Percentiles rank a stretch among this genome's conserved stretches.
phyloP scores from a whole-genome alignment of 2,113 vertebrate species.

The Megaleporinus macrocephalus region DNA sequence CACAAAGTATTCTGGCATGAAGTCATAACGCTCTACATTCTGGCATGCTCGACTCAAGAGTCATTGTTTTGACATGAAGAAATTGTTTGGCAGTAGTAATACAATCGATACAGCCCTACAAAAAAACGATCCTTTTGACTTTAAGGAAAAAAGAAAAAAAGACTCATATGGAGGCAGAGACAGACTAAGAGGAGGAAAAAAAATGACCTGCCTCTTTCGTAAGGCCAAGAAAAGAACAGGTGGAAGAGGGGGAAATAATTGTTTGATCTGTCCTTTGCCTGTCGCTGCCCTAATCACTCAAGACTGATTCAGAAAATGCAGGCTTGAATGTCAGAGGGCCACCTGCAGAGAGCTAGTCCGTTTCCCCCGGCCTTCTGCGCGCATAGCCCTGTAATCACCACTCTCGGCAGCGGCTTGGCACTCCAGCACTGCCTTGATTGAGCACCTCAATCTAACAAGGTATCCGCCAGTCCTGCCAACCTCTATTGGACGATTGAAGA shows the following conservation, averaged over 20 bases:
- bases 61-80: neutral
- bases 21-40: neutral
- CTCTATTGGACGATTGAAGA: constrained; percentile 74
- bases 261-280: constrained; percentile 87
- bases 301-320: constrained; percentile 99
- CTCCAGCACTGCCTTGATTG: constrained; percentile 97
- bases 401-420: constrained; percentile 91
- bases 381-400: constrained; percentile 97
- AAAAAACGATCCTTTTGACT: constrained; percentile 18
- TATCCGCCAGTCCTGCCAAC: constrained; percentile 79
- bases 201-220: constrained; percentile 63
- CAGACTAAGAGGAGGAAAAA: constrained; percentile 11
- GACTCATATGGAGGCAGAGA: constrained; percentile 15
- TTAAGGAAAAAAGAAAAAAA: constrained; percentile 26
- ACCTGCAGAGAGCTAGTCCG: constrained; percentile 95
- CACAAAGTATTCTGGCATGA: neutral
- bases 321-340: constrained; percentile 98
- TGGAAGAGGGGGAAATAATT: constrained; percentile 77
- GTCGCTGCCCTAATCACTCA: constrained; percentile 97
- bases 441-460: constrained; percentile 99
- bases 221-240: constrained; percentile 73
- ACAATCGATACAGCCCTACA: neutral
- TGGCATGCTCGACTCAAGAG: neutral
- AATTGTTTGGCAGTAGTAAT: constrained; percentile 10
- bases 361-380: constrained; percentile 90